phyloP scores from a whole-genome alignment of 2,888 invertebrate species.

The Acrobasis consociella region DNA sequence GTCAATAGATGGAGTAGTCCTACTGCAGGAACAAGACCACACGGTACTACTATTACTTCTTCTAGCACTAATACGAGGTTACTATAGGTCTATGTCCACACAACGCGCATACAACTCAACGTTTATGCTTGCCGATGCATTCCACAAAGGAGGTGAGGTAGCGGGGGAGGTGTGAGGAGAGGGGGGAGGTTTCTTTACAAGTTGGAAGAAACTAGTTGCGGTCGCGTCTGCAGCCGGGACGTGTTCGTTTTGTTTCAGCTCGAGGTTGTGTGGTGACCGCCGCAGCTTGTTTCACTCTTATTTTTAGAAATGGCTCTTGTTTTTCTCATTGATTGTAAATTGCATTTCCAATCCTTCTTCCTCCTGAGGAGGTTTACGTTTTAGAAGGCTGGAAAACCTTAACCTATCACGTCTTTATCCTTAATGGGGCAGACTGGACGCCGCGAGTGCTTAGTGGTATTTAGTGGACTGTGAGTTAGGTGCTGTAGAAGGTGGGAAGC shows the following conservation, averaged over 20 bases:
- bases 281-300: too few relatives aligned
- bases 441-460: too few relatives aligned
- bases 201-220: constrained; percentile 9
- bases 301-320: too few relatives aligned
- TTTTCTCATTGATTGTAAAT: too few relatives aligned
- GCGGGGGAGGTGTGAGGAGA: not conserved
- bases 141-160: not conserved
- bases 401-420: too few relatives aligned
- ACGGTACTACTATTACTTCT: not conserved
- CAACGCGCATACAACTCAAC: not conserved
- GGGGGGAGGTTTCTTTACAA: not conserved
- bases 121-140: constrained; percentile 8
- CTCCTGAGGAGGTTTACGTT: too few relatives aligned
- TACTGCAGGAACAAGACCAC: not conserved
- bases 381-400: too few relatives aligned
- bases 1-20: not conserved
- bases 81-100: not conserved
- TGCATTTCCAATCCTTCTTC: too few relatives aligned
- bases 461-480: too few relatives aligned
- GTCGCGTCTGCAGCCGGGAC: not conserved
- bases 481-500: too few relatives aligned
- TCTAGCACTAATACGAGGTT: not conserved
- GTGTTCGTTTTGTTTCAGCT: not conserved
- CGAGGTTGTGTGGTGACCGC: too few relatives aligned
- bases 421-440: too few relatives aligned